These are phyloP conservation scores for Brachyalestes nurse DNA, from an alignment of 2,797 vertebrate species.

Conservation along the genomic window DNA sequence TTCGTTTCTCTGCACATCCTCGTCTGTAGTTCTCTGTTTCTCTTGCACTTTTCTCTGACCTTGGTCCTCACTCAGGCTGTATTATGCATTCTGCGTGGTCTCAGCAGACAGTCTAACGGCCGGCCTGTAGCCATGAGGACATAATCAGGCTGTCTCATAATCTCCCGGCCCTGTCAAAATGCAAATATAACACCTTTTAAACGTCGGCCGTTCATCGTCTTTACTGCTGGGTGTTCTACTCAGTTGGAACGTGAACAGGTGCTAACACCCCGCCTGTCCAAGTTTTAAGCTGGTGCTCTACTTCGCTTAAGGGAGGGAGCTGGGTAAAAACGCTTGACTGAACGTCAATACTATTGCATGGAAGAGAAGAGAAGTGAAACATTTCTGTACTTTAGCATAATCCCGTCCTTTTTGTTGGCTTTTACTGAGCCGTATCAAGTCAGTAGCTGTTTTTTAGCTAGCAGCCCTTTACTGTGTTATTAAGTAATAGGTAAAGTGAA, in stretches of 20 bases:
- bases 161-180: constrained; percentile 45
- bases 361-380: neutral
- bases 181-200: constrained; percentile 47
- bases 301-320: neutral
- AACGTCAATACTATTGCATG: neutral
- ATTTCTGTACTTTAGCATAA: neutral
- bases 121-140: constrained; percentile 45
- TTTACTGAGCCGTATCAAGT: no score
- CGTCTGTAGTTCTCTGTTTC: constrained; percentile 47
- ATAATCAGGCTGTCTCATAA: constrained; percentile 45
- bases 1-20: constrained; percentile 45
- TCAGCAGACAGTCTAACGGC: constrained; percentile 46
- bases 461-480: no score
- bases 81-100: constrained; percentile 52
- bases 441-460: no score
- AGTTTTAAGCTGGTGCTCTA: constrained; percentile 2
- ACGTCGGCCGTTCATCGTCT: constrained; percentile 28
- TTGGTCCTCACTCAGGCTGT: constrained; percentile 34
- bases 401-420: neutral
- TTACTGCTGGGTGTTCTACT: constrained; percentile 18
- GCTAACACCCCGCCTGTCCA: constrained; percentile 5
- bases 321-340: neutral
- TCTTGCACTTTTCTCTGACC: constrained; percentile 45
- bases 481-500: no score
- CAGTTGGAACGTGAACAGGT: constrained; percentile 20